These are phyloP conservation scores for Sciaenops ocellatus DNA, from an alignment of 2,797 vertebrate genomes.

Conservation along the genomic window DNA sequence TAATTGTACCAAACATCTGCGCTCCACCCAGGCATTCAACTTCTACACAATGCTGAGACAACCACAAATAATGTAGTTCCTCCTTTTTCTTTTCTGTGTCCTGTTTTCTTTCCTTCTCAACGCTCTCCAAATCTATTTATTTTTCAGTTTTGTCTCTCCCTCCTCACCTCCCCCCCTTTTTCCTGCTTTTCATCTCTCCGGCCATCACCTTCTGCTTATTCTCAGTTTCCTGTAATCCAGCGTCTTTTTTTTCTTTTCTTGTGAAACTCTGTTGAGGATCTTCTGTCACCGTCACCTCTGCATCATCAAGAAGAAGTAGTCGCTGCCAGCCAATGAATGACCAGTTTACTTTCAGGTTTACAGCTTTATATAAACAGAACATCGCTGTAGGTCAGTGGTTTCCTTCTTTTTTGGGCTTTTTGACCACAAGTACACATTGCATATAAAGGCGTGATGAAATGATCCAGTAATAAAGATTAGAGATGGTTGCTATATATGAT, in stretches of 20 bases:
- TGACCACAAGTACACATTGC: not conserved
- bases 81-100: constrained; percentile 46
- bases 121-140: constrained; percentile 41
- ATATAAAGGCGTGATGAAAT: not conserved
- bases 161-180: constrained; percentile 18
- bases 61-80: constrained; percentile 67
- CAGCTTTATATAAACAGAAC: constrained; percentile 24
- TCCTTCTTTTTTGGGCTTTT: constrained; percentile 5
- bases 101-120: constrained; percentile 54
- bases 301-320: constrained; percentile 21
- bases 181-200: constrained; percentile 30
- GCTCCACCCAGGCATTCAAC: constrained; percentile 77
- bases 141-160: constrained; percentile 44
- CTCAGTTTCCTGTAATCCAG: constrained; percentile 12
- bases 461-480: not conserved
- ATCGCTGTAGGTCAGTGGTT: constrained; percentile 4
- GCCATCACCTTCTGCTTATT: constrained; percentile 10
- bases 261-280: constrained; percentile 10
- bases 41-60: constrained; percentile 71
- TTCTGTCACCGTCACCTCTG: constrained; percentile 16
- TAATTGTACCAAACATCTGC: constrained; percentile 66
- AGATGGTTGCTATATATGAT: too few relatives aligned
- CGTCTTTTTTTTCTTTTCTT: constrained; percentile 2
- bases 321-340: constrained; percentile 39
- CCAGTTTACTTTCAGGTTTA: constrained; percentile 25